Evolutionary conservation across 2,113 vertebrate species (phyloP), one percentile per base, ranked within the genome.

Genomic region (Podarcis muralis): DNA sequence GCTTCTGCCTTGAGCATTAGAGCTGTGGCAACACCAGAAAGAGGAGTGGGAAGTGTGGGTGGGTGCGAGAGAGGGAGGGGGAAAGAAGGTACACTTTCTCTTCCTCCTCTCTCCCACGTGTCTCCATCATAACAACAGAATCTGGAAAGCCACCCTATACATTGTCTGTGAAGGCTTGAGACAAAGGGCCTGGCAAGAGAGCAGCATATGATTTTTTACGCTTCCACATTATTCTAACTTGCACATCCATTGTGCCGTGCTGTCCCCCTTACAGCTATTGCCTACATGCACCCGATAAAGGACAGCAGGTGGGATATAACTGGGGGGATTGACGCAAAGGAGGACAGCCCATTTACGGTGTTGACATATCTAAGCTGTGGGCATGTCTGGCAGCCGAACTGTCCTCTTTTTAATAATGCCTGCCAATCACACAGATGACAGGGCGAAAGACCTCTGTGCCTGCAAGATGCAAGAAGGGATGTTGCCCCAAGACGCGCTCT

Each of bases 291-390:
- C 88, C 69, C 85, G 81, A 78, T 88, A 66, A 65, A 75, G 83
- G 85, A 74, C 92, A 92, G 90, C 76, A 92, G 89, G 81, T 95
- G 89, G 83, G 11, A 90, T 81, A 1, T 91, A 88, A 90, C 91
- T 71, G 57, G 35, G 69, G 92, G 91, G 82, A 88, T 68, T 92
- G 89, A 84, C 79, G 37, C 81, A 25, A 40, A 91, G 84, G 81
- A 88, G 90, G 81, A 87, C 66, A 81, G 65, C 91, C 91, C 81
- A 37, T 91, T 94, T 92, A 88, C 77, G 6, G 71, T 88, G 92
- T 68, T 95, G 94, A 94, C 92, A 91, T 82, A 85, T 92, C 93
- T 88, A 90, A 90, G 91, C 94, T 93, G 91, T 89, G 92, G 94
- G 94, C 91, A 87, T 75, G 84, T 92, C 88, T 84, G 81, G 69